Percentiles rank a stretch among this genome's conserved stretches.
These are phyloP conservation scores for Apotomis capreana DNA, from an alignment of 2,888 invertebrate genomes.

Conservation along the genomic window DNA sequence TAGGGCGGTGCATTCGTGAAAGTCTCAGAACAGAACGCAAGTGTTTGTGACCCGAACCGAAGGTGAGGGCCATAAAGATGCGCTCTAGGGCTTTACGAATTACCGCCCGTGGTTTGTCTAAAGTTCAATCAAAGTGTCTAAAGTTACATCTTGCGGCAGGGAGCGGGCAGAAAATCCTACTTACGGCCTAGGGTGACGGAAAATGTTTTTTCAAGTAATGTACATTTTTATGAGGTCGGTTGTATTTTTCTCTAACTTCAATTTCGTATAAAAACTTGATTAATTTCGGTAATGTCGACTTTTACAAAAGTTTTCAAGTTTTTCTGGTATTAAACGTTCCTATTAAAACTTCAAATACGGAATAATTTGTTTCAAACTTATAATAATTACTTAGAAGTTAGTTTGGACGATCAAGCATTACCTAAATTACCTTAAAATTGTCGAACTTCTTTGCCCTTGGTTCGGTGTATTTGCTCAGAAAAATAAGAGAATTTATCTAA, in stretches of 20 bases:
- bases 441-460: conserved; percentile 6
- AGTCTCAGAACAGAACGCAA: too few relatives aligned
- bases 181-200: too few relatives aligned
- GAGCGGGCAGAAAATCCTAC: too few relatives aligned
- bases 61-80: too few relatives aligned
- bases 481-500: not conserved
- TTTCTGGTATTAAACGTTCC: not conserved
- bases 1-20: too few relatives aligned
- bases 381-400: not conserved
- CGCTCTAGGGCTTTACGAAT: too few relatives aligned
- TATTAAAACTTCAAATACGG: not conserved
- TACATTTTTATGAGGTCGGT: too few relatives aligned
- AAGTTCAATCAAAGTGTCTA: too few relatives aligned
- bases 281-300: not conserved
- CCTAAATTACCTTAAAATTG: not conserved
- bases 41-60: too few relatives aligned
- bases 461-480: not conserved
- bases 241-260: not conserved
- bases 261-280: not conserved
- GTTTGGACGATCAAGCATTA: conserved; percentile 9
- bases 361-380: not conserved
- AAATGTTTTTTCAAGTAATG: too few relatives aligned
- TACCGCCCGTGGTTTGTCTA: too few relatives aligned
- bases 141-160: too few relatives aligned
- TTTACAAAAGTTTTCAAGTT: not conserved